Conservation (phyloP, 2,113 vertebrate genomes). For the Channa argus region DNA sequence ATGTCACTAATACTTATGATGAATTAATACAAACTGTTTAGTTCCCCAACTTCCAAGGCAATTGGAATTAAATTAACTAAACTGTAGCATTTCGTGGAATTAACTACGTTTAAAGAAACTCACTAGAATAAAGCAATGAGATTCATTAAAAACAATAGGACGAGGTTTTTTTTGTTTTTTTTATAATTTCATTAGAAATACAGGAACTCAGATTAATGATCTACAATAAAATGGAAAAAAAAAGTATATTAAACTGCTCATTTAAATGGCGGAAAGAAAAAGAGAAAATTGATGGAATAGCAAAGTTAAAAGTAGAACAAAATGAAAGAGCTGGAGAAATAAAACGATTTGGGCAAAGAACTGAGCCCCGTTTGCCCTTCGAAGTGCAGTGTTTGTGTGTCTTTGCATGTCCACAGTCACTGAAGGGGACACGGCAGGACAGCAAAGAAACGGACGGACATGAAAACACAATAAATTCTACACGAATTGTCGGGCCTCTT, state of each 20-base stretch:
- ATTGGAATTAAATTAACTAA: neutral
- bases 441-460: neutral
- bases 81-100: neutral
- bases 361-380: conserved; percentile 38
- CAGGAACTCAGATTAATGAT: too few relatives aligned
- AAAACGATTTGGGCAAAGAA: conserved; percentile 10
- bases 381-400: conserved; percentile 36
- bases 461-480: neutral
- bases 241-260: too few relatives aligned
- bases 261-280: too few relatives aligned
- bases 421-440: neutral
- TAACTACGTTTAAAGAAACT: neutral
- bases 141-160: neutral
- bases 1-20: neutral
- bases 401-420: neutral
- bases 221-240: too few relatives aligned
- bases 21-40: neutral
- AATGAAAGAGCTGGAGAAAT: neutral
- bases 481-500: too few relatives aligned
- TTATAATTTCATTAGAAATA: too few relatives aligned
- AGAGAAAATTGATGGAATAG: neutral
- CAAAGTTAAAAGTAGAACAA: neutral
- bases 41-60: neutral
- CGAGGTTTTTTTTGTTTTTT: too few relatives aligned
- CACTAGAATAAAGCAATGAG: neutral